Evolutionary conservation across 2,888 invertebrate genomes (phyloP).

Genomic region (Thalpophila matura): DNA sequence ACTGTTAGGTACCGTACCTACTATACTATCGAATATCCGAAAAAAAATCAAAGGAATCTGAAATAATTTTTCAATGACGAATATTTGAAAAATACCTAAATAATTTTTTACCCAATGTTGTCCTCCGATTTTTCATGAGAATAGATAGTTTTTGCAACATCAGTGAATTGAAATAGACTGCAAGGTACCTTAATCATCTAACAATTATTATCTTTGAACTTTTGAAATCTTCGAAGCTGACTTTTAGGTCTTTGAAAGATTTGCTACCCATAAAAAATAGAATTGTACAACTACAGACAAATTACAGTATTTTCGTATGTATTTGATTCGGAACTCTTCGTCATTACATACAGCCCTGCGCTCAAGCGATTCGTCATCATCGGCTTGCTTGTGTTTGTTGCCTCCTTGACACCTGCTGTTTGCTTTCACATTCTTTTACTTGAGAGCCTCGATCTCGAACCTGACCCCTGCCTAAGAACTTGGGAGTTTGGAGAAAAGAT

Average conservation of each 20-base stretch:
- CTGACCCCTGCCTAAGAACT: slow-evolving; percentile 59
- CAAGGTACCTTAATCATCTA: no score
- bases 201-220: no score
- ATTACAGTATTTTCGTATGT: neutral
- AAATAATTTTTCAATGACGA: no score
- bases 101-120: neutral
- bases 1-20: no score
- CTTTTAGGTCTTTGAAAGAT: no score
- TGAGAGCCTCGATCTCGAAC: slow-evolving; percentile 67
- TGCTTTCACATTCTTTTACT: slow-evolving; percentile 81
- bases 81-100: no score
- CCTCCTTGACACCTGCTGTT: slow-evolving; percentile 81
- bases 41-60: neutral
- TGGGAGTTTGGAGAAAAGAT: slow-evolving; percentile 7
- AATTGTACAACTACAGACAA: no score
- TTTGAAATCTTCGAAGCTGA: no score
- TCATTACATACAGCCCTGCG: slow-evolving; percentile 7
- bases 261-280: no score
- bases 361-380: slow-evolving; percentile 27
- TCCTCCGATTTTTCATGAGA: no score
- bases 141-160: neutral
- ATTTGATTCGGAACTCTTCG: neutral
- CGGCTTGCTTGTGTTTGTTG: slow-evolving; percentile 71
- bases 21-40: neutral
- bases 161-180: no score